Conservation (phyloP, 2,888 invertebrate species). For the Hyalella azteca region DNA sequence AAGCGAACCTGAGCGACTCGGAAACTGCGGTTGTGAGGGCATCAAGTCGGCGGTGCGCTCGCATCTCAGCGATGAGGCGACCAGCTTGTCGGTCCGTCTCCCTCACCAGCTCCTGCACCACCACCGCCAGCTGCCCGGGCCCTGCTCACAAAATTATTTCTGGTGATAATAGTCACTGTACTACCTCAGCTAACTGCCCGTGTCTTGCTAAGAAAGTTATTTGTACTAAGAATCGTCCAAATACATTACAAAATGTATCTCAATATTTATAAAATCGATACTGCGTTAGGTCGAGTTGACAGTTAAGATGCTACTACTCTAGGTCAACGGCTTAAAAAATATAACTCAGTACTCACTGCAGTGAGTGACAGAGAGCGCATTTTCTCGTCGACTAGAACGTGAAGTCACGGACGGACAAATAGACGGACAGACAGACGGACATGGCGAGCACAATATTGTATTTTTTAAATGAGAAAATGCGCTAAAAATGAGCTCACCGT, state of each 20-base stretch:
- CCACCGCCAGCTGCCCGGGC: constrained; percentile 74
- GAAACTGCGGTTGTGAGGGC: constrained; percentile 72
- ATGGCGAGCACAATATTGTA: no score
- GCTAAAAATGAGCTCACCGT: constrained; percentile 67
- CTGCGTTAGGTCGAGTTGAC: neutral
- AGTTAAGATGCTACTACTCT: neutral
- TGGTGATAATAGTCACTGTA: no score
- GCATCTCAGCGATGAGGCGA: constrained; percentile 74
- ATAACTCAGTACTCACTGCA: no score
- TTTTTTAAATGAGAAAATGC: neutral
- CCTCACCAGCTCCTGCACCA: constrained; percentile 75
- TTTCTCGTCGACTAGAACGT: no score
- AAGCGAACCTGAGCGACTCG: constrained; percentile 66
- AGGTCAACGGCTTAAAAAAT: neutral
- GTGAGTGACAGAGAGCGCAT: no score
- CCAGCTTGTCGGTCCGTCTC: constrained; percentile 76
- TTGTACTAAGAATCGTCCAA: no score
- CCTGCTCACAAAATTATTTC: constrained; percentile 64
- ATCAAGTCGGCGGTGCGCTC: constrained; percentile 71
- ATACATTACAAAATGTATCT: no score
- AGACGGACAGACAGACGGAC: no score
- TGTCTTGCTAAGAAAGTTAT: no score
- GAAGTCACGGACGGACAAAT: no score
- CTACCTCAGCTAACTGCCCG: no score
- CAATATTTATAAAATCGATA: no score